Evolutionary conservation across 2,797 vertebrate genomes (phyloP), one percentile per base, ranked within the genome.

Genomic region (Meriones psammophilus): DNA sequence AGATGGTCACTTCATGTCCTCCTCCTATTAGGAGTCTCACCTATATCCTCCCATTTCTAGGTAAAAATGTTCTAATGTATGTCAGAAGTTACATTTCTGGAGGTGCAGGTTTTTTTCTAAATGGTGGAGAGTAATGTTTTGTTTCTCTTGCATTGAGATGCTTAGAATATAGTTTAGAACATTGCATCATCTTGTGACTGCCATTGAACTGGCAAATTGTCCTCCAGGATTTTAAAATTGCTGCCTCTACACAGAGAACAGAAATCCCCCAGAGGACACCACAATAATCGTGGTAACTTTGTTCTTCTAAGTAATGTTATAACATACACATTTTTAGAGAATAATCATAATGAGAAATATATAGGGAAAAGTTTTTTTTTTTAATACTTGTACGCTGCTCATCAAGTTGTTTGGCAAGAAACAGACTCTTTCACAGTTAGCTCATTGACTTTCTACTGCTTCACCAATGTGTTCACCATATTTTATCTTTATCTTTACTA

Each of bases 371-470:
- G 18, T 80, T 4, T 9, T 10, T 50, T 50, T 50, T 50, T 50
- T 78, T 17, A 83, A 91, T 56, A 71, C 64, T 28, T 84, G 0
- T 28, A 33, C 22, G 26, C 9, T 24, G 26, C 54, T 93, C 36
- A 79, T 96, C 96, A 84, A 95, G 71, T 85, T 92, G 77, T 95
- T 97, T 87, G 93, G 62, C 96, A 98, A 95, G 96, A 98, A 98
- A 69, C 18, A 68, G 17, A 36, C 58, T 68, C 86, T n/a, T 97
- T 97, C 96, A 58, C 94, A 73, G 92, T 96, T 88, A 94, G 58
- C 85, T 95, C 91, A 71, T 78, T 93, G 73, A 97, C 76, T 95
- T n/a, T 96, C 94, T 80, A 24, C 88, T 92, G 86, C 96, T 90
- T 96, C 9, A 68, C 90, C 96, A 97, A 95, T 97, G 78, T 94